Evolutionary conservation across 2,797 vertebrate genomes (phyloP), one percentile per base, ranked within the genome.

Genomic region (Danio tinwini): DNA sequence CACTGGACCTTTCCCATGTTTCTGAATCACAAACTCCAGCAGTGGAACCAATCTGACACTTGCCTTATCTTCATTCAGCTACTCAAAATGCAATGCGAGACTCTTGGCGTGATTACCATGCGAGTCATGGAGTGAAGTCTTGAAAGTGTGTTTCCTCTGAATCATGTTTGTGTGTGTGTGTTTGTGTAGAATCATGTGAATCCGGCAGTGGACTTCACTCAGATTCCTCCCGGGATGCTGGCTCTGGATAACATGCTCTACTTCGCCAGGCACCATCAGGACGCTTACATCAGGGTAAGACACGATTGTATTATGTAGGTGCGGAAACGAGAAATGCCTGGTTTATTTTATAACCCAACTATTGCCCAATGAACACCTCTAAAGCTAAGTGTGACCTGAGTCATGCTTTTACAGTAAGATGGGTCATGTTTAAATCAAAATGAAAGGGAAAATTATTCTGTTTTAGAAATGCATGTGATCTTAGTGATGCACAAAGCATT

Each of bases 171-270:
- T 68, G 44, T 67, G 39, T 84, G n/a, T 89, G 63, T 85, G 82
- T 85, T 74, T 70, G 56, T 62, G 63, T 91, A 99, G 98, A 99
- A 99, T 84, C 98, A 99, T 5, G 97, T 99, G 85, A 99, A 99
- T 90, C 98, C 98, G n/a, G 98, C 98, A 2, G 94, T 99, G 94
- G 98, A 99, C 92, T 99, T 99, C 84, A 99, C 97, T 0, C 98
- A 99, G 94, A 99, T 98, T 13, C 98, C 98, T 87, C 98, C 98
- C 1, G 98, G 98, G 83, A 99, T 99, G 98, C 83, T 99, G 72
- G 98, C 98, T 76, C 93, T 99, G 0, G 98, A 99, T 91, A 98
- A 99, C 88, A 99, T 99, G 97, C 89, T 99, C 52, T 99, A 98
- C 89, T 99, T 99, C 0, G 97, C 97, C 82, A 96, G 95, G 85